These are phyloP conservation scores for Cerastoderma edule DNA, from an alignment of 2,888 invertebrate species.

Conservation along the genomic window DNA sequence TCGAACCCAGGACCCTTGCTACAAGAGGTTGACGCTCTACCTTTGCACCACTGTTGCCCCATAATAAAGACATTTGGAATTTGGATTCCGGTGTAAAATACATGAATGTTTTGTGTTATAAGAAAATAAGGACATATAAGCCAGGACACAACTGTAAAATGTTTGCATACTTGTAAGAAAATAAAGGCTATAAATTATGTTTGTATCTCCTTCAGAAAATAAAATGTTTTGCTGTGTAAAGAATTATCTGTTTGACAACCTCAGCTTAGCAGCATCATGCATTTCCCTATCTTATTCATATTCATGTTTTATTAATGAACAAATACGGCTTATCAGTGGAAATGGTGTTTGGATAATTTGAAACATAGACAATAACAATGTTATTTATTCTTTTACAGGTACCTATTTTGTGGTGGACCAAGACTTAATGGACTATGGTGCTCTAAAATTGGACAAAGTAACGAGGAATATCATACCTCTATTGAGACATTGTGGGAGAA, in stretches of 20 bases:
- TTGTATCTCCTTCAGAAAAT: background rate
- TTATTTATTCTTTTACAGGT: conserved; percentile 71
- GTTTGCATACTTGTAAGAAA: no score
- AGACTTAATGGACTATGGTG: conserved; percentile 78
- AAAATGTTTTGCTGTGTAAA: background rate
- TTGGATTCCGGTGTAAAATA: no score
- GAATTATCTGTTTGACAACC: background rate
- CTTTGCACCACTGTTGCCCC: no score
- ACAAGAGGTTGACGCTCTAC: no score
- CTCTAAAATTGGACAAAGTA: conserved; percentile 75
- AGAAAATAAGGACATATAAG: no score
- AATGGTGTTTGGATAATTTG: background rate
- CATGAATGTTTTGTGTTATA: no score
- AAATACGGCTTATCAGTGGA: background rate
- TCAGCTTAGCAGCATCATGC: background rate
- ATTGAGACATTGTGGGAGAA: conserved; percentile 80
- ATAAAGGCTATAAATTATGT: no score
- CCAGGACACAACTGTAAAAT: no score
- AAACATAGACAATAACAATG: background rate
- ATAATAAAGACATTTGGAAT: no score
- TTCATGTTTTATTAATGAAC: background rate
- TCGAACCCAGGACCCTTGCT: no score
- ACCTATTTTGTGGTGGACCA: conserved; percentile 79
- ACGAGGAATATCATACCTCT: conserved; percentile 75
- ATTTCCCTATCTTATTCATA: background rate